phyloP scores from a whole-genome alignment of 1,140 invertebrate species.

The Belonocnema kinseyi region DNA sequence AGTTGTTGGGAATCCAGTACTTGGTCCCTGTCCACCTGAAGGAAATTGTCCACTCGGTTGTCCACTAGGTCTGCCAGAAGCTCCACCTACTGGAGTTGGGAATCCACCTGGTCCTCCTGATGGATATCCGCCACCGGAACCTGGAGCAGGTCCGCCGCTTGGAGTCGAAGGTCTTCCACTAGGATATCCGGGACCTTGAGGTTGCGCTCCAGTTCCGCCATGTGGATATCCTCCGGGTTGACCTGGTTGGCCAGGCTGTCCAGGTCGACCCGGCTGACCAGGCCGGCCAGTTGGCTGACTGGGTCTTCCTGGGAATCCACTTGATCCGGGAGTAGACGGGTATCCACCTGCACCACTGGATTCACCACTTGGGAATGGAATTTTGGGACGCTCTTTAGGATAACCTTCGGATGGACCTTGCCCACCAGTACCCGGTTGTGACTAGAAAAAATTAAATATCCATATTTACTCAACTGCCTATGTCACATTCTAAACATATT shows the following conservation, averaged over 20 bases:
- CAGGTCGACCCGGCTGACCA: neutral
- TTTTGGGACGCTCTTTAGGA: constrained; percentile 43
- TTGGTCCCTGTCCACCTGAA: constrained; percentile 48
- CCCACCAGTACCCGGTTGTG: constrained; percentile 8
- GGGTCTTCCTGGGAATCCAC: constrained; percentile 31
- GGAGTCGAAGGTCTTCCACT: constrained; percentile 38
- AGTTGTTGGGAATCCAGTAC: constrained; percentile 35
- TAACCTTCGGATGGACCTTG: constrained; percentile 57
- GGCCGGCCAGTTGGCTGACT: neutral
- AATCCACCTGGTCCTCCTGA: constrained; percentile 42
- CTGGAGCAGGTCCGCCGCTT: constrained; percentile 49
- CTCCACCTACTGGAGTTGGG: constrained; percentile 50
- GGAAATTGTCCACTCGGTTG: constrained; percentile 49
- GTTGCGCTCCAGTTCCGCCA: constrained; percentile 29
- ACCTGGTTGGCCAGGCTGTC: constrained; percentile 16
- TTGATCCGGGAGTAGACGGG: constrained; percentile 44
- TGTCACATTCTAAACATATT: neutral
- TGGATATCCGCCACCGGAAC: constrained; percentile 52
- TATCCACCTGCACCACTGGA: constrained; percentile 39
- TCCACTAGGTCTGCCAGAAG: constrained; percentile 38
- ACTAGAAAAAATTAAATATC: neutral
- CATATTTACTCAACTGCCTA: neutral
- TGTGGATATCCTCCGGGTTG: constrained; percentile 48
- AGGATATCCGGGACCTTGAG: constrained; percentile 36
- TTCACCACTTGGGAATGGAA: constrained; percentile 33